Evolutionary conservation across 2,797 vertebrate species (phyloP), one percentile per base, ranked within the genome.

Genomic region (Pygocentrus nattereri): DNA sequence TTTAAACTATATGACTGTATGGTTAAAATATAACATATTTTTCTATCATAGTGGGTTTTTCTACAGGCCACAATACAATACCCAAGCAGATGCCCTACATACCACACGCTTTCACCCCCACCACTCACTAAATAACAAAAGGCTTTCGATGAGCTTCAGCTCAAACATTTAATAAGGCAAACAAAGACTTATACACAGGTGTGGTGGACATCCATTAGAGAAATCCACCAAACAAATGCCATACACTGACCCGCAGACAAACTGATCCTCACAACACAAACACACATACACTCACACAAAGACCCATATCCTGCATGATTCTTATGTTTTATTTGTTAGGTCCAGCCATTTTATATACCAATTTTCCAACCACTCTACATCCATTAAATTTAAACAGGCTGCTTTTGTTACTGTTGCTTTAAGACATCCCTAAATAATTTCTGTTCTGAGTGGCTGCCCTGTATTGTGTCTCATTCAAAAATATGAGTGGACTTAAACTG

Each of bases 61-160:
- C 2, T 34, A 3, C 34, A 2, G 11, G 8, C 41, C 41, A 44
- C 15, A 25, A 50, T 21, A 44, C 23, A 30, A 64, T 4, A 64
- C 5, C 16, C 6, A 30, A 50, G 25, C 68, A 71, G 68, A 50
- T 50, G 68, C 47, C 30, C 23, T 71, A 5, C 11, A 4, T 16
- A 50, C 71, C 16, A 18, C 16, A 27, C 50, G 27, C 16, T 64
- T 61, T 61, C 25, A 25, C 19, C 41, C 13, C 41, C 19, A 25
- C 6, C 47, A 50, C 25, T 11, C 25, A 21, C 2, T 31, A 52
- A 27, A 27, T 1, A 52, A 50, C 47, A 50, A 50, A 50, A 30
- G 47, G 23, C 23, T 27, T 71, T 71, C 5, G 4, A 10, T 71
- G 27, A 50, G 54, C 30, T 79, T 85, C 64, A 34, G 61, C 8